Evolutionary conservation across 2,797 vertebrate species (phyloP).

Genomic region (Ciconia nigra): DNA sequence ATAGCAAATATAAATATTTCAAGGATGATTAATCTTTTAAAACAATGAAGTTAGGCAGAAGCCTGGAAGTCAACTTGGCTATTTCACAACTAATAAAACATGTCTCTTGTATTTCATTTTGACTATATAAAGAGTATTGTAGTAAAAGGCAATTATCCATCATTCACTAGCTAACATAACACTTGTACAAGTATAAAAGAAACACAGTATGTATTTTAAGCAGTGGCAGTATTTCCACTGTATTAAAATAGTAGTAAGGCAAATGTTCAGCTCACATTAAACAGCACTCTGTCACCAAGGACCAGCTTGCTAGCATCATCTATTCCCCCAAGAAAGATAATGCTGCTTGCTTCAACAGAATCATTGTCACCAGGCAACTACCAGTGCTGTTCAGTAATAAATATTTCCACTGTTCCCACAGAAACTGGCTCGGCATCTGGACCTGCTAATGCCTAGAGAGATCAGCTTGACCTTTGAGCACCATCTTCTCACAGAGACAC

Average conservation of each 20-base stretch:
- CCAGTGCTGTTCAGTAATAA: constrained; percentile 18
- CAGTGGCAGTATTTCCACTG: constrained; percentile 19
- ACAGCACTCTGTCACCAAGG: neutral
- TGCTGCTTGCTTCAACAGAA: constrained; percentile 34
- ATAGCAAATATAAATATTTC: constrained; percentile 65
- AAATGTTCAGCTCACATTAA: constrained; percentile 45
- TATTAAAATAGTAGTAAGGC: constrained; percentile 45
- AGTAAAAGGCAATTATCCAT: constrained; percentile 54
- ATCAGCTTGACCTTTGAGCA: neutral
- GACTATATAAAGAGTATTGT: constrained; percentile 33
- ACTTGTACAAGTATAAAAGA: constrained; percentile 25
- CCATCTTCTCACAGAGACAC: neutral
- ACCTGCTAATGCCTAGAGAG: constrained; percentile 22
- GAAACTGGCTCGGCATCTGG: constrained; percentile 8
- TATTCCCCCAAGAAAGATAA: constrained; percentile 56
- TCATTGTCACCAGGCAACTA: constrained; percentile 56
- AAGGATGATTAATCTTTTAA: constrained; percentile 68
- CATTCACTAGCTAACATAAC: constrained; percentile 37
- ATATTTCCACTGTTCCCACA: constrained; percentile 54
- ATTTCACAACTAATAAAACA: constrained; percentile 68
- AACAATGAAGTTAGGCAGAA: constrained; percentile 60
- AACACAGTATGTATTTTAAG: constrained; percentile 47
- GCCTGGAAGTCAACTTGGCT: constrained; percentile 49
- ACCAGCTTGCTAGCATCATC: constrained; percentile 30
- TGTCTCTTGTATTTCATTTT: constrained; percentile 53